These are phyloP conservation scores for Sinocyclocheilus rhinocerous DNA, from an alignment of 2,113 vertebrate genomes.

Conservation along the genomic window DNA sequence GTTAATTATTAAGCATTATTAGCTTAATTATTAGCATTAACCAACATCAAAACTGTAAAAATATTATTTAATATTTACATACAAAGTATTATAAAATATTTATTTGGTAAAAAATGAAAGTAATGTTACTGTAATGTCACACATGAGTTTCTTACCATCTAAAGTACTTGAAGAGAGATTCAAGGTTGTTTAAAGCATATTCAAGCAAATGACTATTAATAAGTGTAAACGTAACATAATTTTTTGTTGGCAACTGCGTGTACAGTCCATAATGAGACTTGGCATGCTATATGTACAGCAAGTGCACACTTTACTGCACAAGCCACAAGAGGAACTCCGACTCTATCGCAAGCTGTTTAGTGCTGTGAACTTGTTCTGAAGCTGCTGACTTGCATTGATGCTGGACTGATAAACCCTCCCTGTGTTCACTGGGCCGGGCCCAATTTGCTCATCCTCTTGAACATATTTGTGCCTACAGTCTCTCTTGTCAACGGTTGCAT, in stretches of 20 bases:
- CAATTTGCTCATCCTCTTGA: conserved; percentile 64
- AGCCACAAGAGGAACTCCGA: background rate
- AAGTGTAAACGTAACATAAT: background rate
- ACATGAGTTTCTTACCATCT: background rate
- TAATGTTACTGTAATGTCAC: background rate
- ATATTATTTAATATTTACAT: background rate
- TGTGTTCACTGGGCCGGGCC: conserved; percentile 63
- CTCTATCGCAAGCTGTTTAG: conserved; percentile 36
- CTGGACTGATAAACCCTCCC: conserved; percentile 68
- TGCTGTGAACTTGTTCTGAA: conserved; percentile 51
- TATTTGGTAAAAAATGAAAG: background rate
- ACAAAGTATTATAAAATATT: background rate
- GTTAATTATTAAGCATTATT: no score
- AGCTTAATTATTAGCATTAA: background rate
- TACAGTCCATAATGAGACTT: background rate
- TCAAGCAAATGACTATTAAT: background rate
- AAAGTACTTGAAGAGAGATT: background rate
- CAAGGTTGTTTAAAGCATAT: background rate
- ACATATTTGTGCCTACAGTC: conserved; percentile 65
- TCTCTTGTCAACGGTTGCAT: conserved; percentile 69
- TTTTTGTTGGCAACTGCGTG: background rate
- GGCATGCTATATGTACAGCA: background rate
- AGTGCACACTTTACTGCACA: conserved; percentile 19
- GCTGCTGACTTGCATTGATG: conserved; percentile 45
- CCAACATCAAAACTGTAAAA: background rate